Conservation (phyloP, 2,888 invertebrate genomes). For the Chironomus tentans region DNA sequence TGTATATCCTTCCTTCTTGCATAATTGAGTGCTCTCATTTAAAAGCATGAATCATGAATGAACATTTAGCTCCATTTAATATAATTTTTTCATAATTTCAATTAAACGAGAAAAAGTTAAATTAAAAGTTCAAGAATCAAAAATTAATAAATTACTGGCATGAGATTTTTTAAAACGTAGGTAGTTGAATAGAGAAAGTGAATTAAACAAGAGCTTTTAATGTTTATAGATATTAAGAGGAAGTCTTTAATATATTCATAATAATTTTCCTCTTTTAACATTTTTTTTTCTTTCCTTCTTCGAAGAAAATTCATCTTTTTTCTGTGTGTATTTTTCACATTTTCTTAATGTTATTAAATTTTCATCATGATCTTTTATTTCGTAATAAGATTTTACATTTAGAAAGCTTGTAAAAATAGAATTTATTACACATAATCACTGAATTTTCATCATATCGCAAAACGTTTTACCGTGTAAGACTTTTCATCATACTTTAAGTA, state of each 20-base stretch:
- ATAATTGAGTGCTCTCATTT: no score
- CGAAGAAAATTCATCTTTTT: not conserved
- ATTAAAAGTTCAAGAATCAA: not conserved
- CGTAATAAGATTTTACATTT: slow-evolving; percentile 7
- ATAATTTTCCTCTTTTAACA: not conserved
- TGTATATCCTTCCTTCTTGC: no score
- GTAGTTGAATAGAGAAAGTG: no score
- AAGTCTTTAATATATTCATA: not conserved
- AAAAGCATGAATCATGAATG: no score
- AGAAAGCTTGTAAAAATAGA: slow-evolving; percentile 25
- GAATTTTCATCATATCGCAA: slow-evolving; percentile 22
- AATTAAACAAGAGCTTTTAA: not conserved
- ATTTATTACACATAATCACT: slow-evolving; percentile 18
- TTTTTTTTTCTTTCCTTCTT: not conserved
- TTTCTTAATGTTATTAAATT: not conserved
- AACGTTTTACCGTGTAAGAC: not conserved
- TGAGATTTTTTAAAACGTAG: not conserved
- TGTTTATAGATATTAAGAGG: not conserved
- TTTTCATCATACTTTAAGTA: not conserved
- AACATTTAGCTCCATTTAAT: not conserved
- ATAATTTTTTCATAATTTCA: not conserved
- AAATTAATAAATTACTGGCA: not conserved
- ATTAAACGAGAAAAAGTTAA: not conserved
- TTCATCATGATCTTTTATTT: not conserved
- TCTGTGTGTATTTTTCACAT: not conserved